Conservation (phyloP, 2,113 vertebrate species). For the Sialia sialis region DNA sequence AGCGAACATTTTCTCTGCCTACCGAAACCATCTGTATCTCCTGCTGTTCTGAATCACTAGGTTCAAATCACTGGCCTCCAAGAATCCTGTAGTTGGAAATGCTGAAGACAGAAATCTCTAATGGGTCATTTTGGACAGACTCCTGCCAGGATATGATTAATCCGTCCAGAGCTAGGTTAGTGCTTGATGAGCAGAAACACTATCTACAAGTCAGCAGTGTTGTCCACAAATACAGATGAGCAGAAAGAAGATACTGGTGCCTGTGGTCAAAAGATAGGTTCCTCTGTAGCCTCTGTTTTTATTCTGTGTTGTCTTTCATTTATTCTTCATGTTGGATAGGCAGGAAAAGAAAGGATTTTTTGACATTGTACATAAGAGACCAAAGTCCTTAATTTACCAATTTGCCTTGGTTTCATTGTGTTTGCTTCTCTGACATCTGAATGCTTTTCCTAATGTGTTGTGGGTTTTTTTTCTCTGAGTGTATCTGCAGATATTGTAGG, state of each 20-base stretch:
- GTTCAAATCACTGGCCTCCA: conserved; percentile 19
- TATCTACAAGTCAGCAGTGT: background rate
- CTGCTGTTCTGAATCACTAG: conserved; percentile 44
- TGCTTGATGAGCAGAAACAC: background rate
- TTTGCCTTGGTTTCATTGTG: background rate
- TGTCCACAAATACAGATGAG: background rate
- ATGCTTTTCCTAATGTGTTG: background rate
- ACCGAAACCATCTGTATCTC: background rate
- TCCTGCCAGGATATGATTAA: conserved; percentile 32
- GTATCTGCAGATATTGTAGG: background rate
- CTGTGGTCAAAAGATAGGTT: background rate
- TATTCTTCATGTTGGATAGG: background rate
- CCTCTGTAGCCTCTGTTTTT: background rate
- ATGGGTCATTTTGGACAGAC: conserved; percentile 37
- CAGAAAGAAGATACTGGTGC: background rate
- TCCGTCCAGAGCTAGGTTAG: background rate
- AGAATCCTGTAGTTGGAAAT: background rate
- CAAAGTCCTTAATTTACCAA: background rate
- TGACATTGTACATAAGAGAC: background rate
- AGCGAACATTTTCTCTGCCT: background rate
- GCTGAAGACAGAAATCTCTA: background rate
- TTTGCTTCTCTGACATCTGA: background rate
- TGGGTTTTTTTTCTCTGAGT: background rate
- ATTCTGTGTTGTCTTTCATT: background rate
- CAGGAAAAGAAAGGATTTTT: background rate